Conservation (phyloP, 2,797 vertebrate genomes). For the Mallotus villosus region DNA sequence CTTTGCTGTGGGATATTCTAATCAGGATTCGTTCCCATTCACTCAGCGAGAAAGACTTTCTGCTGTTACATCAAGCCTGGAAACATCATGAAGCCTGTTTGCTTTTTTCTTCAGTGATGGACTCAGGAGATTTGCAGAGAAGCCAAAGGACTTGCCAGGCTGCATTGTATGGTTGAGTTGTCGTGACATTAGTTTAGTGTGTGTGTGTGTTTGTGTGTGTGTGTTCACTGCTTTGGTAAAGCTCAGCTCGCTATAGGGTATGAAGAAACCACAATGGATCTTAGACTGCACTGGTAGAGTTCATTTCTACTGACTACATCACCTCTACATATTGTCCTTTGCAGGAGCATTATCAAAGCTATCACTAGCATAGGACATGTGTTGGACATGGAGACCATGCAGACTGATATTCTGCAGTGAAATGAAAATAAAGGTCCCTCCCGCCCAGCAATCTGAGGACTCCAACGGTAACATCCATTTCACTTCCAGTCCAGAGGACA, state of each 20-base stretch:
- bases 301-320: no score
- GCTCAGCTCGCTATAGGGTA: conserved; percentile 36
- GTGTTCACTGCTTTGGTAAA: conserved; percentile 46
- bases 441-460: no score
- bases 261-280: conserved; percentile 2
- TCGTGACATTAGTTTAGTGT: conserved; percentile 54
- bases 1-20: conserved; percentile 48
- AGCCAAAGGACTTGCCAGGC: conserved; percentile 47
- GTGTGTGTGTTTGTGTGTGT: conserved; percentile 19
- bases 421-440: not conserved
- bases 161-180: conserved; percentile 42
- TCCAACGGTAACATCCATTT: no score
- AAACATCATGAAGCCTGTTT: conserved; percentile 30
- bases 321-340: conserved; percentile 16
- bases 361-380: conserved; percentile 3
- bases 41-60: conserved; percentile 39
- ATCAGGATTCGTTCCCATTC: conserved; percentile 39
- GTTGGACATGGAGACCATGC: not conserved
- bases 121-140: conserved; percentile 48
- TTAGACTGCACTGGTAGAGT: not conserved
- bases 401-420: not conserved
- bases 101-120: conserved; percentile 41
- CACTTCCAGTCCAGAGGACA: no score
- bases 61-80: conserved; percentile 24
- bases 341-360: not conserved